phyloP scores from a whole-genome alignment of 2,888 invertebrate genomes.

The Nineta flava region DNA sequence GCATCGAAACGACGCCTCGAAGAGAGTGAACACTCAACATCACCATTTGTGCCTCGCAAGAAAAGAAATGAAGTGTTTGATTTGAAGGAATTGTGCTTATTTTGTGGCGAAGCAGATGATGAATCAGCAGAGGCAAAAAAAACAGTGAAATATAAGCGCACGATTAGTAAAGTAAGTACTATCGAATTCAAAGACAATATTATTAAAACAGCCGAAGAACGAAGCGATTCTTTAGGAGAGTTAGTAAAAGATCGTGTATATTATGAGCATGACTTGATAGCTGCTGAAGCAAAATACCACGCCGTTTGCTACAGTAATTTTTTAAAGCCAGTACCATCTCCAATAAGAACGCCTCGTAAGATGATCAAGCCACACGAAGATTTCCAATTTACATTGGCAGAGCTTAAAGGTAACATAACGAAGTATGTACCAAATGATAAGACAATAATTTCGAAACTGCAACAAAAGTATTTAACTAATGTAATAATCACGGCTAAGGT shows the following conservation, averaged over 20 bases:
- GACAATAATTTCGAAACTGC: too few relatives aligned
- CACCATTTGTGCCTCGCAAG: too few relatives aligned
- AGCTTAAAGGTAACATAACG: background rate
- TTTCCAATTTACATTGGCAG: background rate
- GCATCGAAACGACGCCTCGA: too few relatives aligned
- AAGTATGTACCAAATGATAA: background rate
- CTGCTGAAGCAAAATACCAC: too few relatives aligned
- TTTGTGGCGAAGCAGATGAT: background rate
- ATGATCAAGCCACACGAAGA: background rate
- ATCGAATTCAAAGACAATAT: background rate
- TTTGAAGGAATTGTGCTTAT: slow-evolving; percentile 14
- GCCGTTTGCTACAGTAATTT: too few relatives aligned
- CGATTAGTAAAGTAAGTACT: too few relatives aligned
- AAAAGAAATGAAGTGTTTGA: slow-evolving; percentile 12
- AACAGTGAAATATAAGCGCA: background rate
- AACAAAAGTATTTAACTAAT: too few relatives aligned
- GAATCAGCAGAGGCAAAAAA: background rate
- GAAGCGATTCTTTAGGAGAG: background rate
- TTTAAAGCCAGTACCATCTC: background rate
- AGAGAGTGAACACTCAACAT: too few relatives aligned
- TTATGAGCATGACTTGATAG: too few relatives aligned
- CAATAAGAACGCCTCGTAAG: background rate
- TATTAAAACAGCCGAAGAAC: background rate
- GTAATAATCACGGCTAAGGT: too few relatives aligned
- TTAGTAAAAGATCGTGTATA: too few relatives aligned